A percentile compares a stretch with the other conserved stretches of the same genome.
Evolutionary conservation across 2,113 vertebrate genomes (phyloP).

Genomic region (Xiphias gladius): DNA sequence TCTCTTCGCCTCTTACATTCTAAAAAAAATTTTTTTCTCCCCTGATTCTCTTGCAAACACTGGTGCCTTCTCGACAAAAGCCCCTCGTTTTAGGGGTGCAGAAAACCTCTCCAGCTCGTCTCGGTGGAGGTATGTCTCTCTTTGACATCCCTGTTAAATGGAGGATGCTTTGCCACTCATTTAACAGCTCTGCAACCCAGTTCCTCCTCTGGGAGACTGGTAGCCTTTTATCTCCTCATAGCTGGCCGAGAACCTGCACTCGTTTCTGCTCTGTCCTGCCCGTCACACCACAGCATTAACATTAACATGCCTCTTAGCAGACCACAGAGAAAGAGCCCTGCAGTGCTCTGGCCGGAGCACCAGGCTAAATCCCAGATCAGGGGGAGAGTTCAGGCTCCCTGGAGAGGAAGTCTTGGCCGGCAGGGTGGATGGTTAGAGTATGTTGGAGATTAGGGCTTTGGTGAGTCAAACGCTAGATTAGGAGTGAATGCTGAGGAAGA

Average conservation of each 20-base stretch:
- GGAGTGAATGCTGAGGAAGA: conserved; percentile 32
- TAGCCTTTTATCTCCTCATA: conserved; percentile 56
- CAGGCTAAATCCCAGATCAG: conserved; percentile 61
- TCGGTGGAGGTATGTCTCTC: conserved; percentile 45
- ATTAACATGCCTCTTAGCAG: conserved; percentile 58
- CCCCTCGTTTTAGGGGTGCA: conserved; percentile 45
- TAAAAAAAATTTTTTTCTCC: conserved; percentile 6
- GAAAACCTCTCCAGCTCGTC: conserved; percentile 46
- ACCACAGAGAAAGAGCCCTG: conserved; percentile 46
- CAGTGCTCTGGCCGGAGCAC: conserved; percentile 21
- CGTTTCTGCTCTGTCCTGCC: conserved; percentile 32
- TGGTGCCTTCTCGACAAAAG: conserved; percentile 42
- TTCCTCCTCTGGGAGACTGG: conserved; percentile 39
- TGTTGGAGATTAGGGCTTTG: conserved; percentile 61
- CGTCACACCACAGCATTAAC: conserved; percentile 51
- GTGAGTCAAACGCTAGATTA: conserved; percentile 68
- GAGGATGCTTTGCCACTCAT: conserved; percentile 62
- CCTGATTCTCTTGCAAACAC: conserved; percentile 54
- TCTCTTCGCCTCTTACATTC: conserved; percentile 30
- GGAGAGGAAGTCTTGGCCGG: conserved; percentile 50
- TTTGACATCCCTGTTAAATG: conserved; percentile 64
- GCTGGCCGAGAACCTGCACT: conserved; percentile 31
- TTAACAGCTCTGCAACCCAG: conserved; percentile 52
- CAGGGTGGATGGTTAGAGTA: conserved; percentile 51
- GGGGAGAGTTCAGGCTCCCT: conserved; percentile 40